Conservation (phyloP, 2,113 vertebrate species). For the Pungitius pungitius region DNA sequence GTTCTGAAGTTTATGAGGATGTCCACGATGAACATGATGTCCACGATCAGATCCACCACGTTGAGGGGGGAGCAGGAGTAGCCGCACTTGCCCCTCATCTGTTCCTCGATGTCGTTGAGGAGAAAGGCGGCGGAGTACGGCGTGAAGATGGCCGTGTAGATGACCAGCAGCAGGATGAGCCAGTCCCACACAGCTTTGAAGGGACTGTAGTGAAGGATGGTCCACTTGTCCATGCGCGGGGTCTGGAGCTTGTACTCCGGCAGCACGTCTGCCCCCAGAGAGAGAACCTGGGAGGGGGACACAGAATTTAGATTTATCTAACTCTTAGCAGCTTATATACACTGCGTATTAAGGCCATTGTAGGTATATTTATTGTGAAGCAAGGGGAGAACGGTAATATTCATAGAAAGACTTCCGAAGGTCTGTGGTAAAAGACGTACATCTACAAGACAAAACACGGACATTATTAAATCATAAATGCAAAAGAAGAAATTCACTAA, state of each 20-base stretch:
- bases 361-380: no score
- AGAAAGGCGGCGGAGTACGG: slow-evolving; percentile 99
- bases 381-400: no score
- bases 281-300: slow-evolving; percentile 85
- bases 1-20: slow-evolving; percentile 99
- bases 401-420: no score
- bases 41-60: slow-evolving; percentile 98
- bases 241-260: slow-evolving; percentile 98
- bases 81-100: slow-evolving; percentile 91
- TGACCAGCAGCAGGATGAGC: slow-evolving; percentile 96
- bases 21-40: slow-evolving; percentile 99
- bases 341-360: no score
- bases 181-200: slow-evolving; percentile 99
- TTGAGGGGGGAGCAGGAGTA: slow-evolving; percentile 98
- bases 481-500: no score
- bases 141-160: slow-evolving; percentile 98
- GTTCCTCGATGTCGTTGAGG: slow-evolving; percentile 95
- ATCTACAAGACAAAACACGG: no score
- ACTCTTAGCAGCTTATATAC: no score
- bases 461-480: no score
- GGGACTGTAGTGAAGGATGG: slow-evolving; percentile 98
- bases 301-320: background rate
- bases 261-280: slow-evolving; percentile 95
- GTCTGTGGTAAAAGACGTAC: no score
- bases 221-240: slow-evolving; percentile 95